Evolutionary conservation across 1,140 invertebrate genomes (phyloP).

Genomic region (Argopecten irradians): DNA sequence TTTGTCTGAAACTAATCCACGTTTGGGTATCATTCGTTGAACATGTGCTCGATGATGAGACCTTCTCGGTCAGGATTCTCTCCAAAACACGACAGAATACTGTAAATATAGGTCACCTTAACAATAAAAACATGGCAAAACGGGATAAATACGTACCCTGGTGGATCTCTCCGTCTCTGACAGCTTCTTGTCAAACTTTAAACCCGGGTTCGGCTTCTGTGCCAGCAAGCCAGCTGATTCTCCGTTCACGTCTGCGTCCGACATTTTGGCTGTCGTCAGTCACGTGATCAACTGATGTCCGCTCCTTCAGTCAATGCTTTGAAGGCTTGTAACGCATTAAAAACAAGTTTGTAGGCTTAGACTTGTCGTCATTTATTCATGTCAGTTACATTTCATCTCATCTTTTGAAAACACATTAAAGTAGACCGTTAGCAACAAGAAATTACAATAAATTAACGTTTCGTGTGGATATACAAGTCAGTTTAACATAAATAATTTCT

Average conservation of each 20-base stretch:
- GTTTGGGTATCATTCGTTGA: background rate
- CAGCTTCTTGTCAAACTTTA: constrained; percentile 61
- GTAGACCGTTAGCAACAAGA: background rate
- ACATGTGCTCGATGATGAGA: background rate
- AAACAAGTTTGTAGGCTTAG: background rate
- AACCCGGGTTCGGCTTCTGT: constrained; percentile 58
- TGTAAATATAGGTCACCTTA: background rate
- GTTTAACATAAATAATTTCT: background rate
- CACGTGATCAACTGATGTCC: constrained; percentile 57
- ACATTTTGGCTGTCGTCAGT: constrained; percentile 65
- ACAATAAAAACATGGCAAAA: background rate
- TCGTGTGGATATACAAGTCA: background rate
- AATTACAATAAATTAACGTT: background rate
- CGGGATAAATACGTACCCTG: constrained; percentile 55
- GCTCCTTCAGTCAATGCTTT: background rate
- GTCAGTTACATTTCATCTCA: background rate
- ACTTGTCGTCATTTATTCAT: background rate
- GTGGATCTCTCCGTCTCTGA: constrained; percentile 60
- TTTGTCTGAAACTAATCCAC: background rate
- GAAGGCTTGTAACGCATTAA: background rate
- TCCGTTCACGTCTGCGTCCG: constrained; percentile 63
- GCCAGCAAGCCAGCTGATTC: constrained; percentile 61
- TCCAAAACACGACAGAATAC: background rate
- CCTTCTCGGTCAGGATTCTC: background rate
- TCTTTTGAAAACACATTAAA: background rate